Evolutionary conservation across 1,140 invertebrate genomes (phyloP), one percentile per base, ranked within the genome.

Genomic region (Drosophila lowei): DNA sequence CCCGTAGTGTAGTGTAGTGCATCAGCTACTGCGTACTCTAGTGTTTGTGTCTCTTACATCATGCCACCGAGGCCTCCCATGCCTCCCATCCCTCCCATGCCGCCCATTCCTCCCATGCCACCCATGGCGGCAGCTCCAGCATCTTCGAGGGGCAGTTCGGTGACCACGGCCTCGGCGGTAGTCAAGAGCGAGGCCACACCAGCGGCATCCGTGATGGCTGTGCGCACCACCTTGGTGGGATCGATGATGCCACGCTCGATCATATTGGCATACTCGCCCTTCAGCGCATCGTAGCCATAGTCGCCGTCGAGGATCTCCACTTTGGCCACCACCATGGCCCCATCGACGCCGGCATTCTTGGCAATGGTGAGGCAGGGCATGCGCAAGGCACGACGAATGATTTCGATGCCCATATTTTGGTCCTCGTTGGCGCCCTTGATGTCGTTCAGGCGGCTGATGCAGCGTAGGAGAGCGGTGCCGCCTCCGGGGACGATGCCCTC

Each of bases 401-500:
- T 99, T 68, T 98, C 96, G 72, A 99, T 95, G 75, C 96, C 96
- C 52, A 90, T 91, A 34, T 91, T 81, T 15, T 99, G 98, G 92
- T 99, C 98, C 18, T 93, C 92, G 91, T 99, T 99, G 4, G 91
- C 75, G 6, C 95, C 93, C 72, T 95, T 94, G 0, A 99, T 57
- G 13, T 90, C 89, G 28, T 96, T 95, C 2, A 99, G 92, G 13
- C 92, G 93, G 44, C 94, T 93, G 34, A 97, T 94, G 91, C 97
- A 98, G 74, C 98, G 94, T 6, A 99, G 93, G 0, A 99, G 94
- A 52, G 98, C 99, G 65, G 96, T 97, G 56, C 99, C 99, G 93
- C 99, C 95, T 79, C 99, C 99, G 42, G 99, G 97, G 81, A 99
- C 98, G 92, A 99, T 99, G 65, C 99, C 99, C 93, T 99, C 99